Conservation (phyloP, 2,888 invertebrate species). For the Oscheius sp. region DNA sequence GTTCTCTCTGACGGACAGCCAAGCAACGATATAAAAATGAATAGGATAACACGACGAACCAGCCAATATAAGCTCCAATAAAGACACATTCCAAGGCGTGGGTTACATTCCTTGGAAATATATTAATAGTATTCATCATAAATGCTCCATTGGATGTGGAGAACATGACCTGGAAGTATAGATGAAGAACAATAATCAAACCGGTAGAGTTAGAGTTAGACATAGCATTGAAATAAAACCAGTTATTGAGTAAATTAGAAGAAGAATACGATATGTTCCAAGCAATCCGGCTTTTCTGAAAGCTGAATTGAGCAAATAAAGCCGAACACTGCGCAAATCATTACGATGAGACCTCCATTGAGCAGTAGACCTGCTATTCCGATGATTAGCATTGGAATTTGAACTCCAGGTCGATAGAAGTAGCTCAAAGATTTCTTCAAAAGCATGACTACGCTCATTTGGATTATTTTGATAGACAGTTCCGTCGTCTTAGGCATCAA, state of each 20-base stretch:
- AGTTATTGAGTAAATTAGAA: not conserved
- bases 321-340: not conserved
- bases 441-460: no score
- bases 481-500: no score
- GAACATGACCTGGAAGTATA: not conserved
- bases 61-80: not conserved
- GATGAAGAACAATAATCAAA: not conserved
- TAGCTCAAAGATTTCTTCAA: no score
- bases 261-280: not conserved
- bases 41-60: not conserved
- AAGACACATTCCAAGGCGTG: not conserved
- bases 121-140: not conserved
- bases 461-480: no score
- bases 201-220: not conserved
- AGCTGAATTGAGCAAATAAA: not conserved
- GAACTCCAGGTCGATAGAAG: not conserved
- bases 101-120: not conserved
- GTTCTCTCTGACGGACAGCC: not conserved
- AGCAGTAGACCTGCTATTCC: not conserved
- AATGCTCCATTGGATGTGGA: not conserved
- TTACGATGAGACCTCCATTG: not conserved
- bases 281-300: not conserved
- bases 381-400: not conserved
- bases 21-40: conserved; percentile 11
- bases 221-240: conserved; percentile 3